Evolutionary conservation across 2,888 invertebrate species (phyloP).

Genomic region (Diabrotica balteata): DNA sequence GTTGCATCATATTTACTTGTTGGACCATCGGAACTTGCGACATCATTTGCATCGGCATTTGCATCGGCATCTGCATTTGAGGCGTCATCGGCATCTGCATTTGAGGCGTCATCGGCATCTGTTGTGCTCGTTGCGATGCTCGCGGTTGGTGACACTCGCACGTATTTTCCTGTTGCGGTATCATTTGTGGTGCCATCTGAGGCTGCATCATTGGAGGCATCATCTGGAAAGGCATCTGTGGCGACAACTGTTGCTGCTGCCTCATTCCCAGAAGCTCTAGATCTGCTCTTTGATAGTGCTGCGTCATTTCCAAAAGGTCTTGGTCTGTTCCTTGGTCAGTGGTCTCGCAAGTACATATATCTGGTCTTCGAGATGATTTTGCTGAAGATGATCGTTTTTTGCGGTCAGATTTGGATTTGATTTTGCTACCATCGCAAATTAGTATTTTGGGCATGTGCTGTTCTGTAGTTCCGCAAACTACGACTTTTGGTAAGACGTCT

Average conservation of each 20-base stretch:
- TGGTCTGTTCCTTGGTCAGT: neutral
- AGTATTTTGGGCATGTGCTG: constrained; percentile 65
- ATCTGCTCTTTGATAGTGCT: neutral
- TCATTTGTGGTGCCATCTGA: neutral
- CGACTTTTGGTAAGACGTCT: constrained; percentile 62
- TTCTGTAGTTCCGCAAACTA: constrained; percentile 64
- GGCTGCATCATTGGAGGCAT: neutral
- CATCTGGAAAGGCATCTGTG: neutral
- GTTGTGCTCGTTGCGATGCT: neutral
- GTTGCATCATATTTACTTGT: neutral
- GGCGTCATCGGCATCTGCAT: neutral
- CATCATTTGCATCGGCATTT: neutral
- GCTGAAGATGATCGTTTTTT: neutral
- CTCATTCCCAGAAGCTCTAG: neutral
- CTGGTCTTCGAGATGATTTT: neutral
- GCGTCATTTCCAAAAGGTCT: no score
- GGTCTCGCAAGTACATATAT: neutral
- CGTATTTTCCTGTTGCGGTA: neutral
- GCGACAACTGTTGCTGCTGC: neutral
- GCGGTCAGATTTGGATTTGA: constrained; percentile 5
- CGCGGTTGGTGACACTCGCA: constrained; percentile 7
- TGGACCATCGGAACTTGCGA: neutral
- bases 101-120: neutral
- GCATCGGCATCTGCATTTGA: neutral
- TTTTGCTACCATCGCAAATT: constrained; percentile 59